These are phyloP conservation scores for Zoanthus solanderi DNA, from an alignment of 92 coral and sea anemone genomes.

Conservation along the genomic window DNA sequence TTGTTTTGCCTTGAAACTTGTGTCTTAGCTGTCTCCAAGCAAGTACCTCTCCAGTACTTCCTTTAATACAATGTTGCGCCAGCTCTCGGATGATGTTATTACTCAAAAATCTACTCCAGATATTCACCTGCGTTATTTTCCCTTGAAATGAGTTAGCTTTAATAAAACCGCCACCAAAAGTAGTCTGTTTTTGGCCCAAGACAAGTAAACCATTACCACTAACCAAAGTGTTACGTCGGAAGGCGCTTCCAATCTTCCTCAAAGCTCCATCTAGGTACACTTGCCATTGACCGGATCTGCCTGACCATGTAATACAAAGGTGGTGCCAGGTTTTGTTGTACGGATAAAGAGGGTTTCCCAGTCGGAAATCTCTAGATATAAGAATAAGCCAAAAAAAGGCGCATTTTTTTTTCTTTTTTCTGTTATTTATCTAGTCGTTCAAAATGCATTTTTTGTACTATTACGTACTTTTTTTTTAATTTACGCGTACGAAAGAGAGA, in stretches of 20 bases:
- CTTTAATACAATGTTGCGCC: slow-evolving; percentile 9
- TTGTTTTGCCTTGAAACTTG: slow-evolving; percentile 13
- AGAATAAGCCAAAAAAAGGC: not conserved
- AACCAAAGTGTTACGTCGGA: not conserved
- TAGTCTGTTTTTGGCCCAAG: slow-evolving; percentile 28
- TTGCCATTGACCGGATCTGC: not conserved
- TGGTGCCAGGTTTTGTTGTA: not conserved
- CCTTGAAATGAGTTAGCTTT: not conserved
- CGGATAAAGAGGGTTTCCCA: not conserved
- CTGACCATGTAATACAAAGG: slow-evolving; percentile 22
- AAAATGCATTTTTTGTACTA: no score
- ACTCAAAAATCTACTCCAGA: not conserved
- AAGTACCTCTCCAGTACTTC: not conserved
- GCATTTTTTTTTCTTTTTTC: no score
- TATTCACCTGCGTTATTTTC: slow-evolving; percentile 24
- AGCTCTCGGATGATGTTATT: not conserved
- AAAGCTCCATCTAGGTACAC: slow-evolving; percentile 25
- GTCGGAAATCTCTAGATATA: not conserved
- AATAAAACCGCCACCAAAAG: slow-evolving; percentile 1
- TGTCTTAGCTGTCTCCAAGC: slow-evolving; percentile 38
- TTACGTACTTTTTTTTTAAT: no score
- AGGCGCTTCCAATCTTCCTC: not conserved
- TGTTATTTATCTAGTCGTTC: no score
- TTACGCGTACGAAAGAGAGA: no score
- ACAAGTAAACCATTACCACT: slow-evolving; percentile 6